Base-by-base conservation (phyloP, 2,888 invertebrate genomes). In the Ormyrus thymus region DNA sequence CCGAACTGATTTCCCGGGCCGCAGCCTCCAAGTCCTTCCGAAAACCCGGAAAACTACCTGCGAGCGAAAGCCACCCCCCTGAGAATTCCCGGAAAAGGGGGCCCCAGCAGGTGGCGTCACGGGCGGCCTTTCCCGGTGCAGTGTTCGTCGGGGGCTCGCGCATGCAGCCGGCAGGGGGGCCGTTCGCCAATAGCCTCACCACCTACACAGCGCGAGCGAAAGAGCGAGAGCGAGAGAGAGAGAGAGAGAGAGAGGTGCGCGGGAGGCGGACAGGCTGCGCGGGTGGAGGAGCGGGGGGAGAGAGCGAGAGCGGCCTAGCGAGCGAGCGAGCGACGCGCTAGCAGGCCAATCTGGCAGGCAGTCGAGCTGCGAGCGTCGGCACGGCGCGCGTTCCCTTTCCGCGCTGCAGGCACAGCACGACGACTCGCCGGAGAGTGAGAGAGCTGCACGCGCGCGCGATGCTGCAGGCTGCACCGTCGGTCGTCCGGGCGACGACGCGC, bases 301-400 rank as follows among this genome's bases (percentile, higher is more conserved):
- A 55, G 53, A 43, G 61, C 46, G 61, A 62, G 45, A 50, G 58
- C 45, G 62, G 9, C 53, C 53, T n/a, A 15, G 73, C 46, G 13
- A 48, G 56, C 48, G 29, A 5, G 74, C 11, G n/a, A 6, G 29
- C 29, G 45, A 11, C 61, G 43, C 29, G 6, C 53, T 58, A 61
- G 61, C 69, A 76, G 55, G 76, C 76, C 76, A 74, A 65, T 65
- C 73, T 56, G 51, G 53, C 53, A 29, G 13, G 29, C 79, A 79
- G 79, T 79, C 72, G 71, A 76, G 76, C 72, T 76, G 79, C 79
- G 79, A 79, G 74, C 78, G 70, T 64, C 73, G 69, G 62, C 69
- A 65, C 78, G 71, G 71, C 64, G 58, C 73, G 29, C 61, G 68
- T 11, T 43, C 58, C 15, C 13, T 55, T 53, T 43, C 11, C 43